Evolutionary conservation across 2,888 invertebrate genomes (phyloP).

Genomic region (Lepidocyrtoides sp.): DNA sequence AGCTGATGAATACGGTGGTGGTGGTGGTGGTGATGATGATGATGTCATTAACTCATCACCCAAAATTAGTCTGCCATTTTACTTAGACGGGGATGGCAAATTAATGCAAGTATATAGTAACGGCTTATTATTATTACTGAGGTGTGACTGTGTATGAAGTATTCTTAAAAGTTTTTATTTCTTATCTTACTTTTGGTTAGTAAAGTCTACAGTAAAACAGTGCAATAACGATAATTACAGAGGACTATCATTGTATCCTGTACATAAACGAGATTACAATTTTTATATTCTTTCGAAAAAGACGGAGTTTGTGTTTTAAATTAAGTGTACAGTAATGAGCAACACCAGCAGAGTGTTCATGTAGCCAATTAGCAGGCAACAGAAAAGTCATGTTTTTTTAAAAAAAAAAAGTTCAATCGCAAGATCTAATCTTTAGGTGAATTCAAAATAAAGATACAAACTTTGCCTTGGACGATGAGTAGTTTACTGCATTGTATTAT

Average conservation of each 20-base stretch:
- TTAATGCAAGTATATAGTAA: slow-evolving; percentile 40
- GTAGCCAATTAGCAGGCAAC: slow-evolving; percentile 75
- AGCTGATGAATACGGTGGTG: too few relatives aligned
- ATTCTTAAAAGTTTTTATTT: slow-evolving; percentile 9
- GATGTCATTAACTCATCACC: slow-evolving; percentile 55
- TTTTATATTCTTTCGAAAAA: background rate
- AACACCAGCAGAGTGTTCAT: slow-evolving; percentile 45
- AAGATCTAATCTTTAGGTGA: slow-evolving; percentile 14
- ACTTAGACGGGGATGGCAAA: background rate
- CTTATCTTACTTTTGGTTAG: slow-evolving; percentile 21
- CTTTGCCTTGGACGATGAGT: slow-evolving; percentile 13
- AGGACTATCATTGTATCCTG: slow-evolving; percentile 65
- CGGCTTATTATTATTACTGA: slow-evolving; percentile 3
- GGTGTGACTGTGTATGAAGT: background rate
- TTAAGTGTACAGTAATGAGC: slow-evolving; percentile 28
- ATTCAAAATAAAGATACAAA: background rate
- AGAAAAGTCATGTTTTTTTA: slow-evolving; percentile 51
- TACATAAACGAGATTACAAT: background rate
- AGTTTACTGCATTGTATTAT: background rate
- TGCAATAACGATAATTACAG: slow-evolving; percentile 63
- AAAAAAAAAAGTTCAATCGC: slow-evolving; percentile 38
- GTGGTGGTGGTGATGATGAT: background rate
- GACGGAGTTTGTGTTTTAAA: background rate
- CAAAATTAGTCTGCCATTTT: slow-evolving; percentile 7
- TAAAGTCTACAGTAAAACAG: slow-evolving; percentile 46